phyloP scores from a whole-genome alignment of 1,140 invertebrate species.

The Bicyclus anynana region DNA sequence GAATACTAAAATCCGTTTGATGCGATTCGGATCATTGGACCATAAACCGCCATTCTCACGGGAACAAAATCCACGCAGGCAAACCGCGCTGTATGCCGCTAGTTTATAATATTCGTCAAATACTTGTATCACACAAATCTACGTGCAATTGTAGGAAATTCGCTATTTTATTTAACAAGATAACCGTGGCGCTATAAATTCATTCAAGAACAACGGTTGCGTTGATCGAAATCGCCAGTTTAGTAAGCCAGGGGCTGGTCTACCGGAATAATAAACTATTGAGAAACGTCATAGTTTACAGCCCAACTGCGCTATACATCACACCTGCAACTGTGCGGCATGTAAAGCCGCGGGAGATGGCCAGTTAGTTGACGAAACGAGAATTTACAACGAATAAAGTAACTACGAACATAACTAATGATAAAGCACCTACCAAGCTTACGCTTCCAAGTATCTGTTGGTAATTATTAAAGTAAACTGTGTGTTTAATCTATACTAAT shows the following conservation, averaged over 20 bases:
- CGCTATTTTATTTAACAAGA: too few relatives aligned
- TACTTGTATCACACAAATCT: too few relatives aligned
- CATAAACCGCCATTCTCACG: too few relatives aligned
- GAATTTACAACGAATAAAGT: slow-evolving; percentile 17
- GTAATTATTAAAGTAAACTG: too few relatives aligned
- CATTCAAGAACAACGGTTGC: background rate
- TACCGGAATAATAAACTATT: background rate
- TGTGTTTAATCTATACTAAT: too few relatives aligned
- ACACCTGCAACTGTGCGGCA: background rate
- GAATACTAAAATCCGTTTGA: too few relatives aligned
- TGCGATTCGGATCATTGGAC: too few relatives aligned
- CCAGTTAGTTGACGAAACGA: slow-evolving; percentile 10
- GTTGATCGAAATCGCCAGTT: background rate
- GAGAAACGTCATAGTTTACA: background rate
- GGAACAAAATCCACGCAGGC: too few relatives aligned
- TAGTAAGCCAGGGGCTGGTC: background rate
- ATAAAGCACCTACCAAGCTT: slow-evolving; percentile 1
- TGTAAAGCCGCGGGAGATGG: slow-evolving; percentile 17
- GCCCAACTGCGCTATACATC: background rate
- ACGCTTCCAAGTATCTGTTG: too few relatives aligned
- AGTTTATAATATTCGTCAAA: too few relatives aligned
- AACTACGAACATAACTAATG: slow-evolving; percentile 11
- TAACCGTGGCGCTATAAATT: background rate
- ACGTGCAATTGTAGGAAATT: too few relatives aligned
- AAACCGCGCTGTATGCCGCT: too few relatives aligned